Conservation (phyloP, 2,888 invertebrate genomes). For the Macaria liturata region DNA sequence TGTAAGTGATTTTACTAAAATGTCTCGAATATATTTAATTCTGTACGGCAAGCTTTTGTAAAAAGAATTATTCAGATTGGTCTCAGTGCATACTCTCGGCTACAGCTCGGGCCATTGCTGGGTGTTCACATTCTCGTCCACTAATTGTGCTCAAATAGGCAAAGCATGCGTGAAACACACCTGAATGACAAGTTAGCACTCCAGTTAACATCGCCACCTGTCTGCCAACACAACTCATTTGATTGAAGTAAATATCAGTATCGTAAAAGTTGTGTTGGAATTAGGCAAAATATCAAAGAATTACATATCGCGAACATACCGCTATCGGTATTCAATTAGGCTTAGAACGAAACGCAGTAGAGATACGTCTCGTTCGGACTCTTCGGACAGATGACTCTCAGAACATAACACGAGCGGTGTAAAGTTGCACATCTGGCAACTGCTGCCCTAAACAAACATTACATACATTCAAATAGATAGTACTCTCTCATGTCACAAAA, state of each 20-base stretch:
- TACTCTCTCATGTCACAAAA: conserved; percentile 54
- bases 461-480: conserved; percentile 48
- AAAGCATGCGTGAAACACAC: conserved; percentile 76
- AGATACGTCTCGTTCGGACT: conserved; percentile 21
- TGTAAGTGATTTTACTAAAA: conserved; percentile 63
- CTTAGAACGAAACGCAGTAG: conserved; percentile 40
- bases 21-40: conserved; percentile 55
- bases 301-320: conserved; percentile 61
- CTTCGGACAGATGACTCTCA: conserved; percentile 35
- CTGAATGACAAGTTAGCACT: conserved; percentile 56
- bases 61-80: conserved; percentile 58
- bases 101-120: conserved; percentile 70
- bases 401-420: conserved; percentile 1
- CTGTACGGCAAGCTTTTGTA: conserved; percentile 61
- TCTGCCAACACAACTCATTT: conserved; percentile 19
- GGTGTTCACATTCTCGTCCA: conserved; percentile 81
- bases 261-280: no score
- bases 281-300: conserved; percentile 31
- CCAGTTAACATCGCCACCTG: conserved; percentile 24
- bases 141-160: conserved; percentile 69
- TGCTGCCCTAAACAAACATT: conserved; percentile 41
- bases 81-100: conserved; percentile 53
- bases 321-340: conserved; percentile 51
- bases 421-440: conserved; percentile 22
- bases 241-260: not conserved